Evolutionary conservation across 2,113 vertebrate species (phyloP), one percentile per base, ranked within the genome.

Genomic region (Platysteira castanea): DNA sequence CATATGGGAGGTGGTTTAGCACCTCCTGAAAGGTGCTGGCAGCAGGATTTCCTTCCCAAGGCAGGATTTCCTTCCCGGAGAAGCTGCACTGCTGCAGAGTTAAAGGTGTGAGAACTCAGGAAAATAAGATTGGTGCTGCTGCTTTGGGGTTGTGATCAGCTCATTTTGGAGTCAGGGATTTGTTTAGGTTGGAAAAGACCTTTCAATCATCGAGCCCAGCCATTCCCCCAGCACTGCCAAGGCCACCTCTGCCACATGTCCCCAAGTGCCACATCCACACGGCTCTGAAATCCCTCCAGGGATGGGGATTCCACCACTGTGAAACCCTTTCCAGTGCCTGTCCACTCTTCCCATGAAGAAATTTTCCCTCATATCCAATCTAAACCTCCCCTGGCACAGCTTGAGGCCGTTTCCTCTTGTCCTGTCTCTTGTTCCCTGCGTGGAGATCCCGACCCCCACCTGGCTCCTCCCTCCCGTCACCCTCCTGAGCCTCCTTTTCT

Each of bases 371-470:
- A 35, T 28, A n/a, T 28, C 53, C 78, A 47, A 16, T 11, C 19
- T 16, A 7, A 65, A 76, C 30, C 26, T 81, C 9, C 33, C 13
- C 28, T 89, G 74, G 41, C 20, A 11, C 54, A 65, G 13, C 52
- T 9, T 35, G 41, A 61, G 41, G 76, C 23, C 0, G 0, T 54
- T 86, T 54, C 63, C 20, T 59, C 41, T 27, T 19, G 9, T 60
- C 23, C n/a, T 54, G 13, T 8, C 7, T 3, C 41, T 67, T 35
- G 15, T 68, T 67, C 23, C 31, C 14, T 82, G 4, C 0, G 2
- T 67, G 52, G 30, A 74, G 8, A 68, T 61, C 53, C 42, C 0
- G 0, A 13, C 1, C 13, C 12, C 2, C 30, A 5, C 27, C 39
- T 27, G 3, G 5, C 41, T 71, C 1, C 56, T 24, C 5, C 33